Base-by-base conservation (phyloP, 2,888 invertebrate species). In the Cheilosia variabilis region DNA sequence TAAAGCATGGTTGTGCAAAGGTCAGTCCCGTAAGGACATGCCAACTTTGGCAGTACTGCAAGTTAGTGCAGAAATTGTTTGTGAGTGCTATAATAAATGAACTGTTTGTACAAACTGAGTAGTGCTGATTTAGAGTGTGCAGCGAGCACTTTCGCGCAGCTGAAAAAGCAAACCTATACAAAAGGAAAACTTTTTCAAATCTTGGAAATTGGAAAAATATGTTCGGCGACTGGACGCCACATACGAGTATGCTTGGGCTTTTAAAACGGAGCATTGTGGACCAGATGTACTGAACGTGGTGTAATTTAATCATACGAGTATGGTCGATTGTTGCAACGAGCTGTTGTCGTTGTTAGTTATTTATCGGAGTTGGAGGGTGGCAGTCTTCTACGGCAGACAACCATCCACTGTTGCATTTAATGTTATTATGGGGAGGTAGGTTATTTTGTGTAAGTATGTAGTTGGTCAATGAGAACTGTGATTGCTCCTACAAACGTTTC, bases 131-230 rank as follows among this genome's bases (percentile, higher is more conserved):
- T 60, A 82, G 24, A 66, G 66, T 65, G 65, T 60, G 45, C n/a
- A 72, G 22, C 37, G 41, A 57, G 50, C 60, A 45, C 24, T 65
- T 65, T 52, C 63, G 60, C 37, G 31, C 17, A 55, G 10, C 22
- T 52, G 60, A 57, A 43, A 19, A n/a, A 9, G 37, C 10, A 2
- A 13, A 43, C 34, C 13, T 10, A 31, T 31, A 19, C 55, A 50
- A 17, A 47, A 17, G 9, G 1, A 68, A 68, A 55, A 62, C 31
- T 77, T 57, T 53, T 13, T 13, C 13, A 37, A 37, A 37, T 37
- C 37, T 37, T 37, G 13, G 66, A 77, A 82, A 77, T 82, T 82
- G 77, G 66, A 72, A 77, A 82, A 82, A 77, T 82, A 43, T 82
- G 82, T 82, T 72, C 50, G 31, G 9, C 31, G 9, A 31, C 31